Evolutionary conservation across 2,113 vertebrate genomes (phyloP), one percentile per base, ranked within the genome.

Genomic region (Glareola pratincola): DNA sequence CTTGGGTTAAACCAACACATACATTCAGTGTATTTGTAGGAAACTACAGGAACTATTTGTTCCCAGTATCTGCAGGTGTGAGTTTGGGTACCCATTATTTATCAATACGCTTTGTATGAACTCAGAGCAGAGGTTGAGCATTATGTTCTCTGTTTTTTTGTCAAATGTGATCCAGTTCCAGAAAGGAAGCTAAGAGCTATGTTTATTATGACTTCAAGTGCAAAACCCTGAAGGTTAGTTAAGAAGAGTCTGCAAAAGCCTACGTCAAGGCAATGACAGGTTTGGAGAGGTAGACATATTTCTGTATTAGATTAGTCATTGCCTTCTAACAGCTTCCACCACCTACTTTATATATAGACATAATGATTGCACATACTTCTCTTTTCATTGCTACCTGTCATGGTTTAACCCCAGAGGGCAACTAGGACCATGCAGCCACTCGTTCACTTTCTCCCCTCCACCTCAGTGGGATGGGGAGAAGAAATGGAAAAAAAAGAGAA

Each of bases 81-180:
- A 64, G 3, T 59, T 37, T 85, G 5, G 34, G 12, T 53, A 34
- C 12, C 20, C 36, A 0, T 21, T 63, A 23, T 29, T 34, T 18
- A 51, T 22, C 30, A 51, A 29, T 30, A 23, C 1, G 34, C 9
- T 47, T 34, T 34, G 12, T 6, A 19, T 53, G 43, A 79, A 63
- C 23, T 83, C 32, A 47, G 29, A 36, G 10, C 5, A 48, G 7
- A 75, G 1, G 13, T 16, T 75, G 53, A 66, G 29, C 8, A 63
- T 69, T 57, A 10, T 11, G 2, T 24, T 56, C 8, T 36, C 29
- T 47, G 15, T 12, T 85, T 88, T 85, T 78, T 47, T n/a, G 14
- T 9, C 23, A 60, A 37, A 60, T 1, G 0, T 14, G 10, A 79
- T 2, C 2, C 51, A 71, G 0, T 29, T 80, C 9, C 39, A 56